phyloP scores from a whole-genome alignment of 2,113 vertebrate species.

The Aphelocoma coerulescens region DNA sequence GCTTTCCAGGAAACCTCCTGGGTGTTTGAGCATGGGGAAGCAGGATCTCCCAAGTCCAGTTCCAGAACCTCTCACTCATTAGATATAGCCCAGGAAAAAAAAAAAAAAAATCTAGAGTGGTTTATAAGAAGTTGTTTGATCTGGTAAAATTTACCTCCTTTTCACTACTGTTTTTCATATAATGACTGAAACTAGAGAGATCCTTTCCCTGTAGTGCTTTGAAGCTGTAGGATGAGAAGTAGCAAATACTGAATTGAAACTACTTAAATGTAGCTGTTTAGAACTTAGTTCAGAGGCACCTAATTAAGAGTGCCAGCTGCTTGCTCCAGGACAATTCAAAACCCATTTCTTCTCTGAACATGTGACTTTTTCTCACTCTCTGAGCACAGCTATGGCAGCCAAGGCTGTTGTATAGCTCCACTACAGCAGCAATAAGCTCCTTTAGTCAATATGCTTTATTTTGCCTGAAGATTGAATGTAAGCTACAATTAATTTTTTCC shows the following conservation, averaged over 20 bases:
- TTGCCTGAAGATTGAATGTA: not conserved
- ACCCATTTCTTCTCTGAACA: not conserved
- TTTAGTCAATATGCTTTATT: not conserved
- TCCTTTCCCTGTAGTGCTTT: not conserved
- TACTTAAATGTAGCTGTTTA: not conserved
- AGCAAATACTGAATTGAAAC: not conserved
- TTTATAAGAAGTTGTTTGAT: not conserved
- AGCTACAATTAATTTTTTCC: not conserved
- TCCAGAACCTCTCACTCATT: not conserved
- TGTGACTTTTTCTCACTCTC: fast-evolving
- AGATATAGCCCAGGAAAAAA: not conserved
- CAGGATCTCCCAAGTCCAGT: not conserved
- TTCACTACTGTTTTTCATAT: not conserved
- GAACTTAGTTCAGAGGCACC: not conserved
- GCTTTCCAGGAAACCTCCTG: not conserved
- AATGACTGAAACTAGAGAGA: not conserved
- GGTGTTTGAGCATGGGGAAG: not conserved
- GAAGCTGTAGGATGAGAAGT: not conserved
- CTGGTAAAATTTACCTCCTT: not conserved
- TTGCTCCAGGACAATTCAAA: not conserved
- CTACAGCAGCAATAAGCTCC: not conserved
- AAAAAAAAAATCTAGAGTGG: not conserved
- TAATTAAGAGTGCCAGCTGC: not conserved
- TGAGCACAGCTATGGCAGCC: not conserved
- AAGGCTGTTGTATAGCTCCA: not conserved